Percentiles rank a stretch among this genome's conserved stretches.
Evolutionary conservation across 2,888 invertebrate species (phyloP).

Genomic region (Heliconius sara): DNA sequence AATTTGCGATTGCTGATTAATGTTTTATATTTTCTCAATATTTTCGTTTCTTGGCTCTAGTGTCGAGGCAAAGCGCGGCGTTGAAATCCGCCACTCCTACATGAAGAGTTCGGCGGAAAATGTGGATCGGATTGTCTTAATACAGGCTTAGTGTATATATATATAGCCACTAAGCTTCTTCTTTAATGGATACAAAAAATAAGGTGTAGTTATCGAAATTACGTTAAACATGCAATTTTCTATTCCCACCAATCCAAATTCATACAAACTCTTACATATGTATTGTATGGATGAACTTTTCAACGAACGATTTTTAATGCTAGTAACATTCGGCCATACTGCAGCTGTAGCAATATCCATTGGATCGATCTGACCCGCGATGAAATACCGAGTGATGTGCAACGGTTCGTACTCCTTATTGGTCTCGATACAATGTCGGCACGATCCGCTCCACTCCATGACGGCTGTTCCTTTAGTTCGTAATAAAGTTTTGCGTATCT

Average conservation of each 20-base stretch:
- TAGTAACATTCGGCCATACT: constrained; percentile 45
- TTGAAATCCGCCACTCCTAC: no score
- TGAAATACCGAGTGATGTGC: constrained; percentile 57
- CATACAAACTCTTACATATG: constrained; percentile 51
- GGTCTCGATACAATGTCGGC: constrained; percentile 59
- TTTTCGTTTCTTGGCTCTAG: neutral
- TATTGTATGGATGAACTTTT: constrained; percentile 57
- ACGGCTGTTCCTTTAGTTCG: constrained; percentile 54
- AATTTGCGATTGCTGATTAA: neutral
- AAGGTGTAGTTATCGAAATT: neutral
- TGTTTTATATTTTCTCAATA: neutral
- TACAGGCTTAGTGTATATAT: neutral
- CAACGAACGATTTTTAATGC: constrained; percentile 59
- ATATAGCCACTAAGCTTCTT: neutral
- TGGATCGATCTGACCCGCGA: constrained; percentile 49
- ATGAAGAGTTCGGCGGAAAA: no score
- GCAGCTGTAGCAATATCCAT: constrained; percentile 52
- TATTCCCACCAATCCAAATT: constrained; percentile 39
- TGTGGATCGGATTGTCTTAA: neutral
- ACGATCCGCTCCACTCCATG: constrained; percentile 58
- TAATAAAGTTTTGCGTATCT: constrained; percentile 55
- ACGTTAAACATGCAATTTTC: constrained; percentile 28
- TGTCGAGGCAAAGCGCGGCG: neutral
- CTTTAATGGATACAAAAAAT: neutral
- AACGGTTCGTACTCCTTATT: constrained; percentile 53